These are phyloP conservation scores for Diaprepes abbreviatus DNA, from an alignment of 2,888 invertebrate genomes.

Conservation along the genomic window DNA sequence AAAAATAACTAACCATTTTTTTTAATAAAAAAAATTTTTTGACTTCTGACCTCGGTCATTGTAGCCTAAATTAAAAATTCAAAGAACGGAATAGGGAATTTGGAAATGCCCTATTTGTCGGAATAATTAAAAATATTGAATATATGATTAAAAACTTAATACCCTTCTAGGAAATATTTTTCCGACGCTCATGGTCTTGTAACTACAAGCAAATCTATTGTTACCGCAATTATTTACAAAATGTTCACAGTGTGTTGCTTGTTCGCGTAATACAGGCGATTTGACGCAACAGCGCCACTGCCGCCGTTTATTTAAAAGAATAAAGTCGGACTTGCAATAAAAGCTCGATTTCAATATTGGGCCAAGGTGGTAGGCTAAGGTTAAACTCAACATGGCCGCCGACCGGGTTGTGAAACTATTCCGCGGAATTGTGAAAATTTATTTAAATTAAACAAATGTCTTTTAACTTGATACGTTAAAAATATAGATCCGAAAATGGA, in stretches of 20 bases:
- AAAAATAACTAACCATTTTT: no score
- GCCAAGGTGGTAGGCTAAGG: conserved; percentile 52
- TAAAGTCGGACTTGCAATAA: conserved; percentile 47
- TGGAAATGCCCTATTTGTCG: no score
- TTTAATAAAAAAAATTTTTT: no score
- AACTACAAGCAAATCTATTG: not conserved
- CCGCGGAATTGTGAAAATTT: conserved; percentile 49
- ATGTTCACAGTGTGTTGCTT: conserved; percentile 32
- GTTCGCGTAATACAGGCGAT: conserved; percentile 23
- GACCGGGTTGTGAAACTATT: conserved; percentile 45
- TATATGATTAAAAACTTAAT: no score
- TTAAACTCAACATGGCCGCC: conserved; percentile 51
- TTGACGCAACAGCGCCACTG: conserved; percentile 44
- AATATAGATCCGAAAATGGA: conserved; percentile 39
- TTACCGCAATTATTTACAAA: conserved; percentile 32
- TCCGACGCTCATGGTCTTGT: not conserved
- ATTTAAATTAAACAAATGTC: conserved; percentile 45
- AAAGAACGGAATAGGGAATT: no score
- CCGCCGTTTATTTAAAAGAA: conserved; percentile 42
- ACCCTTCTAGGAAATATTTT: not conserved
- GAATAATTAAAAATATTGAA: no score
- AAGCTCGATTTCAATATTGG: conserved; percentile 50
- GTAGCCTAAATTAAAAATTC: no score
- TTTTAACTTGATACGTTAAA: conserved; percentile 25
- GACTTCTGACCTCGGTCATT: no score